Conservation (phyloP, 2,113 vertebrate genomes). For the Triplophysa rosa region DNA sequence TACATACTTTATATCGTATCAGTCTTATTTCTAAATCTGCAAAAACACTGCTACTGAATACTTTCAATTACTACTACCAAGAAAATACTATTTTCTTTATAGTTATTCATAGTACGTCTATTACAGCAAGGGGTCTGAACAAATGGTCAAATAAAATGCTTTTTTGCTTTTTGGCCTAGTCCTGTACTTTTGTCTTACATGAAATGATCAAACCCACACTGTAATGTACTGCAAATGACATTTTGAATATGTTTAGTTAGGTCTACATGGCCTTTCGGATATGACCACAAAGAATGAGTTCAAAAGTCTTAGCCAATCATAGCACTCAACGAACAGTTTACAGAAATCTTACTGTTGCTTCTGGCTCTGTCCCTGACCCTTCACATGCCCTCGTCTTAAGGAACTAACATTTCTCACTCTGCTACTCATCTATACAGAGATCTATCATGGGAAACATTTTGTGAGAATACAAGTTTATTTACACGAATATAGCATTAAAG, state of each 20-base stretch:
- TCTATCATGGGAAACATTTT: conserved; percentile 17
- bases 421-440: conserved; percentile 11
- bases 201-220: background rate
- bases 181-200: background rate
- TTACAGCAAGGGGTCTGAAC: too few relatives aligned
- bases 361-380: conserved; percentile 13
- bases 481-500: background rate
- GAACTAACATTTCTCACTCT: background rate
- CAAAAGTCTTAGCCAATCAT: conserved; percentile 11
- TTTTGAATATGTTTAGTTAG: conserved; percentile 9
- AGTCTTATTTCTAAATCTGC: too few relatives aligned
- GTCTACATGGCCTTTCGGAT: background rate
- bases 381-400: conserved; percentile 16
- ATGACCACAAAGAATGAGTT: background rate
- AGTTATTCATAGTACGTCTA: too few relatives aligned
- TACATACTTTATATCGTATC: background rate
- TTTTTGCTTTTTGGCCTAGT: too few relatives aligned
- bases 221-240: conserved; percentile 2
- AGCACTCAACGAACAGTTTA: background rate
- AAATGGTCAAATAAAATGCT: background rate
- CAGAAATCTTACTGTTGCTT: conserved; percentile 5
- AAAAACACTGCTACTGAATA: too few relatives aligned
- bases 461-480: conserved; percentile 14
- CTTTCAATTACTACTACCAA: too few relatives aligned
- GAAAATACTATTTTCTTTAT: too few relatives aligned